These are phyloP conservation scores for Emydura subglobosa DNA, from an alignment of 2,113 vertebrate genomes.

Conservation along the genomic window DNA sequence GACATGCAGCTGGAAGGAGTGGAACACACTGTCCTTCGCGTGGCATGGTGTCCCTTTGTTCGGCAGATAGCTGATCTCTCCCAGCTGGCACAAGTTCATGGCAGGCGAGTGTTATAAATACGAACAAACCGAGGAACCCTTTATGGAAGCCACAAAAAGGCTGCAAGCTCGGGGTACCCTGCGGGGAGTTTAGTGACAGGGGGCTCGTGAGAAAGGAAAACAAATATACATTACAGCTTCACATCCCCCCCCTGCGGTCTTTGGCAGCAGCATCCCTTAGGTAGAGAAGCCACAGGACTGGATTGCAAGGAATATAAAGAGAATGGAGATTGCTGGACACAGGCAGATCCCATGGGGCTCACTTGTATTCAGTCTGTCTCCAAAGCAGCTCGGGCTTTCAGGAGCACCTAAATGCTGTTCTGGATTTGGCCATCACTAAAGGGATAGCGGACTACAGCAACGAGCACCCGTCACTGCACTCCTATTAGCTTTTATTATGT, in stretches of 20 bases:
- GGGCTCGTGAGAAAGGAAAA: neutral
- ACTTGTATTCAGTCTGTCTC: neutral
- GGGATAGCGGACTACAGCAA: neutral
- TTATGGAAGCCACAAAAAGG: neutral
- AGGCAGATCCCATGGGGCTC: neutral
- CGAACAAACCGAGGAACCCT: neutral
- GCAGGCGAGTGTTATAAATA: neutral
- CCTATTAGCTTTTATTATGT: neutral
- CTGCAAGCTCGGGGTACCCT: neutral
- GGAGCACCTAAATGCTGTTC: neutral
- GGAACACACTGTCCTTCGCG: neutral
- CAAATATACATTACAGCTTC: neutral
- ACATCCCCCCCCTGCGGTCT: neutral
- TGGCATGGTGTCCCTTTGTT: neutral
- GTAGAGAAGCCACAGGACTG: neutral
- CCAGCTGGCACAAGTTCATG: rapidly evolving
- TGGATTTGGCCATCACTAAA: neutral
- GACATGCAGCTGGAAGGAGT: neutral
- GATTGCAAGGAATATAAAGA: neutral
- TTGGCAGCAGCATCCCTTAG: neutral
- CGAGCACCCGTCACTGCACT: neutral
- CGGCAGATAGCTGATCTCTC: neutral
- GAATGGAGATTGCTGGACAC: neutral
- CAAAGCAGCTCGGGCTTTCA: neutral
- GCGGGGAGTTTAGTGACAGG: neutral